Percentiles rank a stretch among this genome's conserved stretches.
Evolutionary conservation across 2,888 invertebrate species (phyloP).

Genomic region (Hirudinaria manillensis): DNA sequence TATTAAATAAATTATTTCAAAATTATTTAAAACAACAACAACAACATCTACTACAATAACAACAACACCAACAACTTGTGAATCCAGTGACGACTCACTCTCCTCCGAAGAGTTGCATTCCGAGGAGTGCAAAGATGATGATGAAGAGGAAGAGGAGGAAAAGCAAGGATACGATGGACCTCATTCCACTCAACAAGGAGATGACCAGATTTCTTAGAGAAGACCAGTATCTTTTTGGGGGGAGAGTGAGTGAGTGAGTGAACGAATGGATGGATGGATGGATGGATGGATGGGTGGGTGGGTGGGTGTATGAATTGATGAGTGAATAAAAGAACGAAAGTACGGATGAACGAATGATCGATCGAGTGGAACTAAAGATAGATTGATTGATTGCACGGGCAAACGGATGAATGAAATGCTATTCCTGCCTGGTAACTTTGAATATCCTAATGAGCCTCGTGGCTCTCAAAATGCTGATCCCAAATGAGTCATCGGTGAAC

Average conservation of each 20-base stretch:
- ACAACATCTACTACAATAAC: too few species aligned
- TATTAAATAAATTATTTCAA: too few species aligned
- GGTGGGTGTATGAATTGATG: background rate
- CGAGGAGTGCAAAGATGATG: slow-evolving; percentile 95
- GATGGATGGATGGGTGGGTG: background rate
- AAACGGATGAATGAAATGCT: slow-evolving; percentile 29
- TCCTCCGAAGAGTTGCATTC: slow-evolving; percentile 84
- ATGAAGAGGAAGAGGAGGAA: slow-evolving; percentile 99
- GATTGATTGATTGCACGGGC: background rate
- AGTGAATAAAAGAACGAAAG: background rate
- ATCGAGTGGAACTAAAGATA: background rate
- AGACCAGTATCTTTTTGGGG: slow-evolving; percentile 80
- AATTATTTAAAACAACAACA: too few species aligned
- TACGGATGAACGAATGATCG: too few species aligned
- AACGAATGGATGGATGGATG: background rate
- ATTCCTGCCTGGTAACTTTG: slow-evolving; percentile 72
- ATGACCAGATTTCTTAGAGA: slow-evolving; percentile 94
- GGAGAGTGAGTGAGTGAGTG: background rate
- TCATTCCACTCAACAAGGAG: slow-evolving; percentile 96
- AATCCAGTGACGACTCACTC: too few species aligned
- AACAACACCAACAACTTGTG: too few species aligned
- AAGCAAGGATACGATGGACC: slow-evolving; percentile 95
- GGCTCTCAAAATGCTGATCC: slow-evolving; percentile 92
- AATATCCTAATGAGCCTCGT: slow-evolving; percentile 93
- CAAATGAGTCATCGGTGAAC: slow-evolving; percentile 85